Conservation (phyloP, 1,140 invertebrate species). For the Habropoda laboriosa region DNA sequence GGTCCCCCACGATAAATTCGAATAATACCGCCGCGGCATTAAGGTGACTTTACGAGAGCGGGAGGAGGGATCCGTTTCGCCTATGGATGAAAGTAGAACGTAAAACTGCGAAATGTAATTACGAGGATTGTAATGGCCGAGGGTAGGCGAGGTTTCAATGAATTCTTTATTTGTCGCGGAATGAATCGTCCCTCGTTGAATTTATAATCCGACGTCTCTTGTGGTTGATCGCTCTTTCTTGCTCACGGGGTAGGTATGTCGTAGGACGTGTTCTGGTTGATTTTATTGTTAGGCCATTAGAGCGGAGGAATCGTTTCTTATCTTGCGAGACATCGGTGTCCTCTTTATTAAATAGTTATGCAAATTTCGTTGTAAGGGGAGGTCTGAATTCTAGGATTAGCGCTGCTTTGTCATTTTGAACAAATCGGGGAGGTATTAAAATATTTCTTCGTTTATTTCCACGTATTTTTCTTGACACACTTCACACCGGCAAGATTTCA, state of each 20-base stretch:
- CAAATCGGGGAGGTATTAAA: no score
- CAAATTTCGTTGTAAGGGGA: no score
- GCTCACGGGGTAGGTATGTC: no score
- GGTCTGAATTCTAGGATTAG: no score
- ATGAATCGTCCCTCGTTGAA: conserved; percentile 3
- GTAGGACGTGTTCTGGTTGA: background rate
- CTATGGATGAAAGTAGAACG: background rate
- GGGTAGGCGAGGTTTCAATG: background rate
- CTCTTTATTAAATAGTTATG: no score
- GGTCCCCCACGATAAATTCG: background rate
- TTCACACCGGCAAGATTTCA: no score
- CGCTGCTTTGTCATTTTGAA: no score
- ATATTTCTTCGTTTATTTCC: no score
- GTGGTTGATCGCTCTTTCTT: background rate
- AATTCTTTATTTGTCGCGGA: conserved; percentile 10
- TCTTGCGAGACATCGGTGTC: no score
- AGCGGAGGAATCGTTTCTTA: no score
- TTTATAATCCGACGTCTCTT: background rate
- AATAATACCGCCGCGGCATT: background rate
- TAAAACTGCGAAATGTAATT: conserved; percentile 26
- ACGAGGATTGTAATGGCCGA: background rate
- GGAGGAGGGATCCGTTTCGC: background rate
- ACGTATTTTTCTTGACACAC: no score
- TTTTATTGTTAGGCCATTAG: no score
- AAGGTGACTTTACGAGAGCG: background rate